Evolutionary conservation across 2,888 invertebrate genomes (phyloP), one percentile per base, ranked within the genome.

Genomic region (Caenorhabditis becei): DNA sequence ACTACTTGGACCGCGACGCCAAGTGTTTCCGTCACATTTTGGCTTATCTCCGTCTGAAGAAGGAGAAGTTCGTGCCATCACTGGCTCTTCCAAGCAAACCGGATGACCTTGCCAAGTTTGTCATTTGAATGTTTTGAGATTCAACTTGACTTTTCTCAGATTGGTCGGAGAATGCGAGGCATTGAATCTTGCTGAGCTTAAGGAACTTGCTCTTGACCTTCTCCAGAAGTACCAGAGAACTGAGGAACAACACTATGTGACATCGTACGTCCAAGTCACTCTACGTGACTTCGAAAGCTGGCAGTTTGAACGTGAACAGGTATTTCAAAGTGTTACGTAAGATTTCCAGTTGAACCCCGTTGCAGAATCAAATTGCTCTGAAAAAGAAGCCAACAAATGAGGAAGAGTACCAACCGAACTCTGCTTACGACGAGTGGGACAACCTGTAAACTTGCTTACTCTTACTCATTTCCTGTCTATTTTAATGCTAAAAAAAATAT

Each of bases 1-100:
- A 98, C 92, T 99, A 98, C 93, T 97, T 99, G 89, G 98, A 99
- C 93, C 94, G 98, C 61, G 98, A 99, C 91, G 97, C 98, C 2
- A 95, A 95, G 86, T 96, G 97, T 95, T 99, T 99, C 93, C 94
- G 97, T 24, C 97, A 98, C 92, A 96, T 99, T 90, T 94, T 99
- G 83, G 97, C 97, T 93, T 99, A 96, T 92, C 94, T 99, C 94
- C 94, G 98, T 89, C 96, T 96, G 92, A 95, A 95, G 79, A 94
- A 95, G 89, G 91, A 91, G 37, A 87, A 88, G 35, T 88, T 89
- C 49, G 89, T 88, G 8, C 85, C 89, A 7, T 86, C 89, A 0
- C 59, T 91, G 28, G 89, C 90, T n/a, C 84, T 91, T 49, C 91
- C 91, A 1, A 88, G 88, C 54, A 91, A 91, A 58, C 91, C 91